Percentiles rank a stretch among this genome's conserved stretches.
Evolutionary conservation across 2,113 vertebrate genomes (phyloP).

Genomic region (Megaceryle torquata): DNA sequence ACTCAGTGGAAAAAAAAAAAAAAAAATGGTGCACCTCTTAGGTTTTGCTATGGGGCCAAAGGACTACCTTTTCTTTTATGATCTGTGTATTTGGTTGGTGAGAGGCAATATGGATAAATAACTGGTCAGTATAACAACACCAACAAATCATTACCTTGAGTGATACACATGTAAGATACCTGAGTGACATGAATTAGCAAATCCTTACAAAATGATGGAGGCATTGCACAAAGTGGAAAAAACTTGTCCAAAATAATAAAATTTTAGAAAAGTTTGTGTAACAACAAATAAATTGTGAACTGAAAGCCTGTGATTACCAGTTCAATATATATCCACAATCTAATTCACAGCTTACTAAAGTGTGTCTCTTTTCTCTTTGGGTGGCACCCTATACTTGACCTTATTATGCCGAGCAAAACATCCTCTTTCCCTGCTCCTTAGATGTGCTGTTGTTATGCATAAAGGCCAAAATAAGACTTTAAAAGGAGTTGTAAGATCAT

Average conservation of each 20-base stretch:
- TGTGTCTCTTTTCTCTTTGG: neutral
- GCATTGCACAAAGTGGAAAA: neutral
- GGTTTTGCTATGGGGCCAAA: neutral
- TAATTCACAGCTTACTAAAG: neutral
- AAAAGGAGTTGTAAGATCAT: neutral
- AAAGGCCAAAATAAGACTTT: neutral
- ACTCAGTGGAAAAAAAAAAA: neutral
- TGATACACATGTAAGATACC: neutral
- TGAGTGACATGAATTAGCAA: neutral
- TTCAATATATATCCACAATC: neutral
- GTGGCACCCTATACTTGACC: neutral
- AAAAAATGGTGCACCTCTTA: neutral
- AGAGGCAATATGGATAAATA: rapidly evolving
- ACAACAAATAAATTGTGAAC: neutral
- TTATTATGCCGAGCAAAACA: neutral
- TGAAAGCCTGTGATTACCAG: neutral
- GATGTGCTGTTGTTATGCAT: neutral
- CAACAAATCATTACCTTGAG: neutral
- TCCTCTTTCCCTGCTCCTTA: neutral
- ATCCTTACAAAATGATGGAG: neutral
- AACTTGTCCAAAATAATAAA: neutral
- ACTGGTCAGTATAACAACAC: neutral
- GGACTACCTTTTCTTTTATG: neutral
- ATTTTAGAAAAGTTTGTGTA: neutral
- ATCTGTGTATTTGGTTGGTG: neutral